These are phyloP conservation scores for Phoenoteleia sp. DNA, from an alignment of 2,888 invertebrate species.

Conservation along the genomic window DNA sequence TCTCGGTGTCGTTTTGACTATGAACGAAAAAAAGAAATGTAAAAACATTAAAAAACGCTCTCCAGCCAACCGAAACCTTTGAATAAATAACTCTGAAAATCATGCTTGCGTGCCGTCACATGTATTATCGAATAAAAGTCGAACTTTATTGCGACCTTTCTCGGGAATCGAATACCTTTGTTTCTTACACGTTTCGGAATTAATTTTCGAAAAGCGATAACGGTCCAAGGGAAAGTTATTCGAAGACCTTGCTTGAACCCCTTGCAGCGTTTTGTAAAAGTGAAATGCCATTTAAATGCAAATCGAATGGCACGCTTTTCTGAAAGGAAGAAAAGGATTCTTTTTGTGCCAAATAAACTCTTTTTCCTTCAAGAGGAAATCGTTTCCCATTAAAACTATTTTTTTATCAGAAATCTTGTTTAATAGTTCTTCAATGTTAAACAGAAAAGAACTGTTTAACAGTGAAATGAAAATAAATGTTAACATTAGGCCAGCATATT, in stretches of 20 bases:
- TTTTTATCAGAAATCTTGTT: too few relatives aligned
- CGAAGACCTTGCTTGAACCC: neutral
- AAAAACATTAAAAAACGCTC: neutral
- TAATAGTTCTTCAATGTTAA: too few relatives aligned
- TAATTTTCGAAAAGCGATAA: slow-evolving; percentile 34
- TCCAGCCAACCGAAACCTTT: neutral
- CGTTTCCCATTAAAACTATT: too few relatives aligned
- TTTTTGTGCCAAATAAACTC: too few relatives aligned
- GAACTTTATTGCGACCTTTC: slow-evolving; percentile 29
- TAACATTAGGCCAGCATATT: too few relatives aligned
- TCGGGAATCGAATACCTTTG: neutral
- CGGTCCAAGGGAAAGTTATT: slow-evolving; percentile 36
- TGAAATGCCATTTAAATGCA: slow-evolving; percentile 22
- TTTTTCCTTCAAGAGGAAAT: too few relatives aligned
- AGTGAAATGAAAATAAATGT: too few relatives aligned
- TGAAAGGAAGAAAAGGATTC: slow-evolving; percentile 31
- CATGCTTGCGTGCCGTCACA: neutral
- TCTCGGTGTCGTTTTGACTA: slow-evolving; percentile 52
- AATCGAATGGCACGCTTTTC: slow-evolving; percentile 31
- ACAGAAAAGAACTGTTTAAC: too few relatives aligned
- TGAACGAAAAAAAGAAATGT: slow-evolving; percentile 11
- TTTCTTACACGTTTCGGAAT: neutral
- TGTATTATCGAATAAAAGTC: slow-evolving; percentile 33
- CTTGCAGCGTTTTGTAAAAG: slow-evolving; percentile 13
- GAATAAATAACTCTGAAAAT: slow-evolving; percentile 16